Conservation (phyloP, 2,113 vertebrate genomes). For the Ailurus styani region DNA sequence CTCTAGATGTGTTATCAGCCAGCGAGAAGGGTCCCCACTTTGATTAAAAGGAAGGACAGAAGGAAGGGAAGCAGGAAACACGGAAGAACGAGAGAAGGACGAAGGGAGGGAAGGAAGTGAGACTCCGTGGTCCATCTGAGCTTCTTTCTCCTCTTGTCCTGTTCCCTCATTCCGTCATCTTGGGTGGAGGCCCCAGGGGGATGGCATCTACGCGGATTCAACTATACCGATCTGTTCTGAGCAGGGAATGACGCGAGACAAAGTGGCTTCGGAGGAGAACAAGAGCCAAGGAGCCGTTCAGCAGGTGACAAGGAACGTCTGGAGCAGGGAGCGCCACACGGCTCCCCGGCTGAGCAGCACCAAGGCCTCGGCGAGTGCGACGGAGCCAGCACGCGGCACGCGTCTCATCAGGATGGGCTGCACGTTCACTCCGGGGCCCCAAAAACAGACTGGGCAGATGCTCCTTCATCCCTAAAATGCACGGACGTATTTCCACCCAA, state of each 20-base stretch:
- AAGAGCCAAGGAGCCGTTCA: neutral
- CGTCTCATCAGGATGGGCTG: rapidly evolving
- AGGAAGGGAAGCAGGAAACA: no score
- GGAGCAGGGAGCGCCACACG: rapidly evolving
- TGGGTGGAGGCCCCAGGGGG: neutral
- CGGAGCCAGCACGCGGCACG: rapidly evolving
- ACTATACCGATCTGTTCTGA: neutral
- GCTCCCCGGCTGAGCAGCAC: rapidly evolving
- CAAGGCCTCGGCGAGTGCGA: rapidly evolving
- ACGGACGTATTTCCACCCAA: neutral
- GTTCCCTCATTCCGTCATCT: no score
- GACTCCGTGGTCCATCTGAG: neutral
- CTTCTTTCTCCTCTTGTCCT: neutral
- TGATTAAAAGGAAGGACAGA: no score
- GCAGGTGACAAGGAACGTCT: rapidly evolving
- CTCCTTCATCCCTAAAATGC: neutral
- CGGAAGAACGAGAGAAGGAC: no score
- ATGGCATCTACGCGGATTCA: no score
- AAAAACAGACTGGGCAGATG: neutral
- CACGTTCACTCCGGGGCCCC: neutral
- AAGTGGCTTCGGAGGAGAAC: no score
- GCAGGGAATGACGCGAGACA: neutral
- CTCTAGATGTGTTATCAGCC: no score
- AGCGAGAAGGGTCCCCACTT: neutral
- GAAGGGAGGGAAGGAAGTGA: neutral